Percentiles rank a stretch among this genome's conserved stretches.
Conservation (phyloP, 2,113 vertebrate species). For the Neolamprologus ventralis region DNA sequence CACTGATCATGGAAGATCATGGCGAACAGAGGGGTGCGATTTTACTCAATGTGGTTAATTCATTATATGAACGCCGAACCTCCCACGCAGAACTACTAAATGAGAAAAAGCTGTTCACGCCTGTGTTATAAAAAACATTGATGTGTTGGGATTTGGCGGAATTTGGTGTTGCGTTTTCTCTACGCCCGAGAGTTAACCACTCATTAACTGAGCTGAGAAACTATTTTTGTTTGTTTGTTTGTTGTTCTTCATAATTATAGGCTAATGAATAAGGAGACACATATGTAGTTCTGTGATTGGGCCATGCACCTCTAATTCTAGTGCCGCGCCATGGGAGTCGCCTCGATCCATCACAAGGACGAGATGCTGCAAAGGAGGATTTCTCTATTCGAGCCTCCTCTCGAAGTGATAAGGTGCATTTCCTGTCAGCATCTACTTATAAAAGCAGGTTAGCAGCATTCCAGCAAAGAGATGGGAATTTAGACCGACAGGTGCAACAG, state of each 20-base stretch:
- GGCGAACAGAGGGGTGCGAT: not conserved
- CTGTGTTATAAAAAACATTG: not conserved
- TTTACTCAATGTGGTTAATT: not conserved
- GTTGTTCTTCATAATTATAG: not conserved
- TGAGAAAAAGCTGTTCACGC: not conserved
- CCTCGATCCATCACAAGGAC: constrained; percentile 24
- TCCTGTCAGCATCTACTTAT: not conserved
- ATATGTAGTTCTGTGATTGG: not conserved
- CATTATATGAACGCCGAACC: not conserved
- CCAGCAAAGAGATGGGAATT: constrained; percentile 12
- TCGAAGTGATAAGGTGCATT: not conserved
- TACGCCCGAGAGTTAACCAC: not conserved
- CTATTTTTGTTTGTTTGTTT: not conserved
- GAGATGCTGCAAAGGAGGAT: not conserved
- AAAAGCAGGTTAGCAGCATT: constrained; percentile 29
- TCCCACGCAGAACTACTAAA: not conserved
- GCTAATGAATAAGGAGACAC: not conserved
- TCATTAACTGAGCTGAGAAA: not conserved
- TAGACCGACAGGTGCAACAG: constrained; percentile 55
- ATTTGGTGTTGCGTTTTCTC: not conserved
- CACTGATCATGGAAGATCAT: not conserved
- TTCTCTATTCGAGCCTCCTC: not conserved
- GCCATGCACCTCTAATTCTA: not conserved
- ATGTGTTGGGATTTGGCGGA: not conserved
- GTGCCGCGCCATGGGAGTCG: constrained; percentile 22